A percentile compares a stretch with the other conserved stretches of the same genome.
These are phyloP conservation scores for Amorpha juglandis DNA, from an alignment of 2,888 invertebrate genomes.

Conservation along the genomic window DNA sequence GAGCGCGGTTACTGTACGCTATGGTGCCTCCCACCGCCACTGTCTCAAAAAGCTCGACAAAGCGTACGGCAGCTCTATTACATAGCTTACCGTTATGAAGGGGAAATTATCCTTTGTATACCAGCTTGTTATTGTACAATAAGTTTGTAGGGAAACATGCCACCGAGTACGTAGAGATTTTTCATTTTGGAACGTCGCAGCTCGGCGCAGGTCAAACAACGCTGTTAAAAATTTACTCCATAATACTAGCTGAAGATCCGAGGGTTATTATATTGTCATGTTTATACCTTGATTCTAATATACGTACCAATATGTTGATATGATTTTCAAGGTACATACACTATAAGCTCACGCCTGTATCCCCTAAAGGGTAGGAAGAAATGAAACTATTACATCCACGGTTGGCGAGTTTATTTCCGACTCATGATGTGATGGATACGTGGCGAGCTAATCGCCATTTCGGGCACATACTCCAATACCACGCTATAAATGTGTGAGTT, in stretches of 20 bases:
- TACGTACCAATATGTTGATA: too few species aligned
- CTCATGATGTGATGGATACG: too few species aligned
- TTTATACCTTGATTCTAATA: not conserved
- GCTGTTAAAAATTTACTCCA: not conserved
- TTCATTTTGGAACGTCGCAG: not conserved
- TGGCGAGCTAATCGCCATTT: too few species aligned
- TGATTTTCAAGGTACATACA: too few species aligned
- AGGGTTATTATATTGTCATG: not conserved
- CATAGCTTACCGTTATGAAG: constrained; percentile 17
- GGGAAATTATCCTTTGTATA: constrained; percentile 18
- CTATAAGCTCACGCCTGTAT: too few species aligned
- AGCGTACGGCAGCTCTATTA: constrained; percentile 24
- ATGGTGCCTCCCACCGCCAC: constrained; percentile 35
- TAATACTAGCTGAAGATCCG: not conserved
- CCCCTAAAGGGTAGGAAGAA: too few species aligned
- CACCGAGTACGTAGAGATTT: constrained; percentile 13
- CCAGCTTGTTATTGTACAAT: constrained; percentile 22
- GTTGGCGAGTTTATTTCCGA: too few species aligned
- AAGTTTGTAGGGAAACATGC: constrained; percentile 21
- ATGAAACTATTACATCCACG: too few species aligned
- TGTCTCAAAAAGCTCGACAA: constrained; percentile 40
- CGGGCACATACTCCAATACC: too few species aligned
- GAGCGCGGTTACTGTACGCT: constrained; percentile 58
- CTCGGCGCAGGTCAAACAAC: constrained; percentile 9
- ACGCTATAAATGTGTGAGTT: too few species aligned